phyloP scores from a whole-genome alignment of 1,140 invertebrate genomes.

The Phymastichus coffea region DNA sequence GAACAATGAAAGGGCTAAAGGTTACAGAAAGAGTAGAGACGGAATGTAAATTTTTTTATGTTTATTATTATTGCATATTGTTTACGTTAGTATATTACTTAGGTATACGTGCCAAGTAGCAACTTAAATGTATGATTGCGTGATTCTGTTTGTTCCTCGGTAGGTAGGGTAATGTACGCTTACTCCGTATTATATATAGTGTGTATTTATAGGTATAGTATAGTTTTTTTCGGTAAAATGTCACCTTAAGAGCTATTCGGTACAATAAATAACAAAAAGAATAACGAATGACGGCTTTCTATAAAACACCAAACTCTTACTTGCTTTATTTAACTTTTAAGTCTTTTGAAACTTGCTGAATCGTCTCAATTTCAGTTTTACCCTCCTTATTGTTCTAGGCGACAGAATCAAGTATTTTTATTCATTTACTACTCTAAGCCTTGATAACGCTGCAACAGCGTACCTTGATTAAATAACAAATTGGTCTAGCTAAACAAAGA shows the following conservation, averaged over 20 bases:
- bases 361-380: constrained; percentile 18
- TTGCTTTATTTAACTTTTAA: constrained; percentile 9
- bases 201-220: constrained; percentile 58
- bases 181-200: constrained; percentile 54
- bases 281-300: constrained; percentile 46
- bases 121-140: constrained; percentile 60
- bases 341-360: constrained; percentile 16
- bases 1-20: no score
- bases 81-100: constrained; percentile 60
- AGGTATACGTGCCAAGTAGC: constrained; percentile 59
- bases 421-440: constrained; percentile 20
- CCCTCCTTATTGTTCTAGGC: constrained; percentile 16
- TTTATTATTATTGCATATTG: constrained; percentile 60
- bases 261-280: constrained; percentile 53
- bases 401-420: constrained; percentile 26
- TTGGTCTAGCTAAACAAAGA: constrained; percentile 45
- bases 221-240: constrained; percentile 54
- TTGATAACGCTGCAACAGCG: constrained; percentile 23
- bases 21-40: no score
- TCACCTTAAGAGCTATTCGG: constrained; percentile 56
- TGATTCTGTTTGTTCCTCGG: constrained; percentile 55
- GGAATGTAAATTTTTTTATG: constrained; percentile 35
- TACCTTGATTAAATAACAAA: constrained; percentile 40
- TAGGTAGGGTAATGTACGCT: constrained; percentile 53
- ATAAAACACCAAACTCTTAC: constrained; percentile 24